Evolutionary conservation across 2,797 vertebrate genomes (phyloP).

Genomic region (Poecilia gillii): DNA sequence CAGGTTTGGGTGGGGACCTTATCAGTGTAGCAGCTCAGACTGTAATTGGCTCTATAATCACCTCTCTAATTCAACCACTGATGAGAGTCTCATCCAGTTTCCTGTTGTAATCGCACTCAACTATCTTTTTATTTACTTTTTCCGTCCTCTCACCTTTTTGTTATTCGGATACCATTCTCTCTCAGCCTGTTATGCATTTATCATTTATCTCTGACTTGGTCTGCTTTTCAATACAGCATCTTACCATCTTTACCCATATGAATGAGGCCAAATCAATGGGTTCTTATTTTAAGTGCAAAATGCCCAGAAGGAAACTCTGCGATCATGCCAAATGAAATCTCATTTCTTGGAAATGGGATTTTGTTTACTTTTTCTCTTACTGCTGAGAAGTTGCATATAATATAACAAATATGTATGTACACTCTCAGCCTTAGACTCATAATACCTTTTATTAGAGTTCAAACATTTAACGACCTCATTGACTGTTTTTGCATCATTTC

Average conservation of each 20-base stretch:
- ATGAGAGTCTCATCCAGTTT: slow-evolving; percentile 71
- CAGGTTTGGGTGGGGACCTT: slow-evolving; percentile 82
- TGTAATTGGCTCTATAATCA: slow-evolving; percentile 89
- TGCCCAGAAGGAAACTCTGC: slow-evolving; percentile 55
- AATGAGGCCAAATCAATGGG: slow-evolving; percentile 63
- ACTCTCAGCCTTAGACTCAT: neutral
- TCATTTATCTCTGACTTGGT: slow-evolving; percentile 24
- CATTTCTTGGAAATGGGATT: neutral
- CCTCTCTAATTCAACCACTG: slow-evolving; percentile 81
- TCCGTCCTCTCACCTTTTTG: slow-evolving; percentile 16
- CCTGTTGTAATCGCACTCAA: slow-evolving; percentile 22
- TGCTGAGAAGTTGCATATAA: neutral
- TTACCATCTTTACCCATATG: slow-evolving; percentile 47
- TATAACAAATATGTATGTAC: neutral
- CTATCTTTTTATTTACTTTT: neutral
- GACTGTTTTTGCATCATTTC: slow-evolving; percentile 11
- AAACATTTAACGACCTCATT: slow-evolving; percentile 9
- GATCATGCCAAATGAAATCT: slow-evolving; percentile 17
- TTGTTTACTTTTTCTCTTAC: neutral
- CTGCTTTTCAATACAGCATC: slow-evolving; percentile 18
- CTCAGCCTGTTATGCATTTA: slow-evolving; percentile 16
- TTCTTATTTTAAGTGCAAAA: slow-evolving; percentile 67
- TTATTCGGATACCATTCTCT: slow-evolving; percentile 14
- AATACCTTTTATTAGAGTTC: neutral
- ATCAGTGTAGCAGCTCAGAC: slow-evolving; percentile 82